Evolutionary conservation across 2,113 vertebrate species (phyloP).

Genomic region (Urocynchramus pylzowi): DNA sequence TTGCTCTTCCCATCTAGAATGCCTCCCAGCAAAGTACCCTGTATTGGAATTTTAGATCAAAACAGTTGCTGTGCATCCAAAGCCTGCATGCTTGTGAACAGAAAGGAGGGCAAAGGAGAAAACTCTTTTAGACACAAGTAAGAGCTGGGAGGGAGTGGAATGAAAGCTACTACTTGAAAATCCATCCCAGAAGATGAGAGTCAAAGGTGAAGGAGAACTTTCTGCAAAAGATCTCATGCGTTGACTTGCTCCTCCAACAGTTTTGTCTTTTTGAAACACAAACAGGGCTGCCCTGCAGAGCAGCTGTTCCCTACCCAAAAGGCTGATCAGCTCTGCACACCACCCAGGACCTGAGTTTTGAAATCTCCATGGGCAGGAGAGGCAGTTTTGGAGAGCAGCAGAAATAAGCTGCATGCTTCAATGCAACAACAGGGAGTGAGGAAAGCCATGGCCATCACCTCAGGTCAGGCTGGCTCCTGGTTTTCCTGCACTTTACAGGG

Average conservation of each 20-base stretch:
- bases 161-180: slow-evolving; percentile 55
- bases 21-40: slow-evolving; percentile 19
- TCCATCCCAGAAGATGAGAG: slow-evolving; percentile 51
- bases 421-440: not conserved
- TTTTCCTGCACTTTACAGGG: not conserved
- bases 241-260: not conserved
- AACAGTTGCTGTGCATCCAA: not conserved
- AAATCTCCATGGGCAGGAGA: not conserved
- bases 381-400: not conserved
- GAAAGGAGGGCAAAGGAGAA: slow-evolving; percentile 45
- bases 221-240: not conserved
- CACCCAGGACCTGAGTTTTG: not conserved
- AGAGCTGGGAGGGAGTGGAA: not conserved
- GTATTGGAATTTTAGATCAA: slow-evolving; percentile 8
- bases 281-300: not conserved
- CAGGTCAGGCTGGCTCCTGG: not conserved
- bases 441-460: not conserved
- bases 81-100: not conserved
- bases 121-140: not conserved
- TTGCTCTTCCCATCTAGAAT: not conserved
- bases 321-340: not conserved
- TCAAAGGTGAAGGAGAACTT: not conserved
- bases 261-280: fast-evolving
- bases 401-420: not conserved
- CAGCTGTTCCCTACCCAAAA: not conserved